Evolutionary conservation across 2,113 vertebrate species (phyloP).

Genomic region (Beaufortia kweichowensis): DNA sequence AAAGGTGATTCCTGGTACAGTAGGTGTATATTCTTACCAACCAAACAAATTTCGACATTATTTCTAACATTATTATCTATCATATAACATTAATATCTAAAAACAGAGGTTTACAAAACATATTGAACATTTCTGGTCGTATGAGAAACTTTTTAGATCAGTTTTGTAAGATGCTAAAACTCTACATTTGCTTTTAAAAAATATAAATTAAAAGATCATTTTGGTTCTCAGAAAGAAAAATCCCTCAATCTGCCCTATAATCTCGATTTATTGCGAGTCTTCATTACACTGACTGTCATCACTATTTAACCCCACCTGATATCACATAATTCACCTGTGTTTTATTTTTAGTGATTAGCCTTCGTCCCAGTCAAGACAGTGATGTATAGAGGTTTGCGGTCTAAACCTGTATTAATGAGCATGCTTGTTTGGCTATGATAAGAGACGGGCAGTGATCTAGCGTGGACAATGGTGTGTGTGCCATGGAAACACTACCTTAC

Average conservation of each 20-base stretch:
- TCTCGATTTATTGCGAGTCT: conserved; percentile 92
- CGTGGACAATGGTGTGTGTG: conserved; percentile 50
- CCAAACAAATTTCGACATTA: too few relatives aligned
- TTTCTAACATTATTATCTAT: too few relatives aligned
- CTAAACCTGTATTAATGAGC: conserved; percentile 87
- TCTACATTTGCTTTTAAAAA: too few relatives aligned
- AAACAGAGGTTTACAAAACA: too few relatives aligned
- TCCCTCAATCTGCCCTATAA: conserved; percentile 40
- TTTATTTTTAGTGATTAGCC: conserved; percentile 89
- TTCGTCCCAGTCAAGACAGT: conserved; percentile 85
- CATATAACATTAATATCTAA: too few relatives aligned
- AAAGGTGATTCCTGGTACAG: too few relatives aligned
- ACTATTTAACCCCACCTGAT: conserved; percentile 85
- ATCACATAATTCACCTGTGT: conserved; percentile 85
- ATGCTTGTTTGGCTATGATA: conserved; percentile 89
- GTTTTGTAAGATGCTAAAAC: too few relatives aligned
- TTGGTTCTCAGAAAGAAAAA: not conserved
- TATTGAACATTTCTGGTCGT: too few relatives aligned
- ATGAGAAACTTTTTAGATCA: too few relatives aligned
- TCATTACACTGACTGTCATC: conserved; percentile 87
- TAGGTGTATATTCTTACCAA: too few relatives aligned
- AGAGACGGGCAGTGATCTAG: conserved; percentile 81
- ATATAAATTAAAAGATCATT: too few relatives aligned
- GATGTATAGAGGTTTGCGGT: conserved; percentile 78
- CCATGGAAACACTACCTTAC: too few relatives aligned